These are phyloP conservation scores for Platynereis dumerilii DNA, from an alignment of 2,888 invertebrate species.

Conservation along the genomic window DNA sequence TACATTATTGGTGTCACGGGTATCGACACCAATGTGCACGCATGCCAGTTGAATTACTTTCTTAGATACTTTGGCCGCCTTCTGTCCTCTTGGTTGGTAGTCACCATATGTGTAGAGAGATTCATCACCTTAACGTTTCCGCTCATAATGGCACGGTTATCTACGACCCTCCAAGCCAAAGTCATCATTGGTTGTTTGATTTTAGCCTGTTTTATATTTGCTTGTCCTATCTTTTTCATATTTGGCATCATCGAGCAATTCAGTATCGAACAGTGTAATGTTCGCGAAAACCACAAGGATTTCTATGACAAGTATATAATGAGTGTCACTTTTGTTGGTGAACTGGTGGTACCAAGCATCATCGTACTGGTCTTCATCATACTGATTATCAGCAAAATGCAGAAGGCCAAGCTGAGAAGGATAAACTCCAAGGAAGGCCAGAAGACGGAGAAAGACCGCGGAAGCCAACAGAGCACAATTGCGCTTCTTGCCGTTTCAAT, in stretches of 20 bases:
- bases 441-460: not conserved
- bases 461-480: slow-evolving; percentile 6
- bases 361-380: slow-evolving; percentile 14
- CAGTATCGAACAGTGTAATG: too few species aligned
- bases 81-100: slow-evolving; percentile 11
- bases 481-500: slow-evolving; percentile 15
- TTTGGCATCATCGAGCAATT: too few species aligned
- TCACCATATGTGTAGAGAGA: slow-evolving; percentile 10
- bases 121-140: slow-evolving; percentile 16
- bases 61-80: slow-evolving; percentile 6
- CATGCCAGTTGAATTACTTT: not conserved
- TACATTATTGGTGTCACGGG: not conserved
- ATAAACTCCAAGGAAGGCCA: not conserved
- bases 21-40: not conserved
- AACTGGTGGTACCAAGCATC: slow-evolving; percentile 5
- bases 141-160: slow-evolving; percentile 2
- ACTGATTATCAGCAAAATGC: slow-evolving; percentile 9
- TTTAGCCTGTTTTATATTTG: not conserved
- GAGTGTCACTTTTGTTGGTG: not conserved
- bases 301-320: not conserved
- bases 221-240: not conserved
- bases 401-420: not conserved
- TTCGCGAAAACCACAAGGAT: too few species aligned
- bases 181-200: not conserved
- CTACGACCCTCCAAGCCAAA: slow-evolving; percentile 4